Conservation (phyloP, 2,888 invertebrate genomes). For the Pheosia gnoma region DNA sequence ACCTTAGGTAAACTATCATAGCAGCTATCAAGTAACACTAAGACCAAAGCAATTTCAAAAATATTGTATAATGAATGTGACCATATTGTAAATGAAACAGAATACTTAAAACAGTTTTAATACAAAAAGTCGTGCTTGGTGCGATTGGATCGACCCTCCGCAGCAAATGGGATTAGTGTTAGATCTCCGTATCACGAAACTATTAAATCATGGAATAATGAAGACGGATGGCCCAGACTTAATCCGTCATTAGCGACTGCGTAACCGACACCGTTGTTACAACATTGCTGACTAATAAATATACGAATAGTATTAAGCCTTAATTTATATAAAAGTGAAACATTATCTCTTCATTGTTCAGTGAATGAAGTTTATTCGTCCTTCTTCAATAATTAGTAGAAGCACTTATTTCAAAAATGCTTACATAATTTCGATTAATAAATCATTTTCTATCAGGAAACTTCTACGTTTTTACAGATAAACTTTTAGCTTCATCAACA, state of each 20-base stretch:
- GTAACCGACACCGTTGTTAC: background rate
- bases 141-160: conserved; percentile 8
- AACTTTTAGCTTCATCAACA: background rate
- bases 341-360: no score
- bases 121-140: background rate
- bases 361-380: no score
- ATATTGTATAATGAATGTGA: no score
- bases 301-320: background rate
- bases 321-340: no score
- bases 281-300: background rate
- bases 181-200: conserved; percentile 23
- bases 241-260: conserved; percentile 29
- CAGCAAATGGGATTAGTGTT: conserved; percentile 19
- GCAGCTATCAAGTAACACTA: no score
- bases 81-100: background rate
- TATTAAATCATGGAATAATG: conserved; percentile 32
- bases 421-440: no score
- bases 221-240: conserved; percentile 33
- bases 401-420: no score
- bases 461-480: no score
- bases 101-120: background rate
- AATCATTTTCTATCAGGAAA: no score
- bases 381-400: no score
- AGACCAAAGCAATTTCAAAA: no score
- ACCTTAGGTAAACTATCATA: no score